Conservation (phyloP, 1,140 invertebrate species). For the Macrobrachium nipponense region DNA sequence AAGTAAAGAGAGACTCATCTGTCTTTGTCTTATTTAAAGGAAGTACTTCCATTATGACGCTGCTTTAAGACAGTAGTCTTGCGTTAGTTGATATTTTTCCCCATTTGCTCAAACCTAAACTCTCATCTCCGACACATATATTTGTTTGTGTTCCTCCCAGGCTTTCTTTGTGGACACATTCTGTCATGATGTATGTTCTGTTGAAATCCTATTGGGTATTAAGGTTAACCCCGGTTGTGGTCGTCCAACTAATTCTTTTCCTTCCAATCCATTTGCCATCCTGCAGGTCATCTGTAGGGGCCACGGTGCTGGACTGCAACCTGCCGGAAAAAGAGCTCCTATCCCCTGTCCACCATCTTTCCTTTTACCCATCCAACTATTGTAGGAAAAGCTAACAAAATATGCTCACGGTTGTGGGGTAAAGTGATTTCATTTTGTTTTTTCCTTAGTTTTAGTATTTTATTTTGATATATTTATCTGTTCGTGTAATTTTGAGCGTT, state of each 20-base stretch:
- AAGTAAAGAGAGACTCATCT: too few relatives aligned
- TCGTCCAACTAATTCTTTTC: background rate
- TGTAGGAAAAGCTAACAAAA: constrained; percentile 7
- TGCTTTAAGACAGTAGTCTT: too few relatives aligned
- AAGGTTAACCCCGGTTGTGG: background rate
- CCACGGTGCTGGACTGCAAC: constrained; percentile 75
- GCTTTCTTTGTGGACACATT: background rate
- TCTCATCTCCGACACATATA: too few relatives aligned
- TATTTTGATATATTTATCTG: too few relatives aligned
- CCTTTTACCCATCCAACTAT: constrained; percentile 14
- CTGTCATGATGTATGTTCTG: too few relatives aligned
- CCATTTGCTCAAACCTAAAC: too few relatives aligned
- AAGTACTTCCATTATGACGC: too few relatives aligned
- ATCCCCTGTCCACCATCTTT: constrained; percentile 4
- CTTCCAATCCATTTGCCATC: background rate
- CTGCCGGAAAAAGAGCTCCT: constrained; percentile 65
- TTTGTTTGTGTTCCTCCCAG: too few relatives aligned
- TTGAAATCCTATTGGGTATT: background rate
- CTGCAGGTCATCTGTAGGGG: constrained; percentile 70
- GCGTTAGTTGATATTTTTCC: too few relatives aligned
- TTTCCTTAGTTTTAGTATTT: constrained; percentile 5
- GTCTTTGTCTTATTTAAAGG: too few relatives aligned
- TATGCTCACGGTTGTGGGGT: background rate
- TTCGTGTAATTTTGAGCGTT: too few relatives aligned
- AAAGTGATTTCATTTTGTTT: background rate